phyloP scores from a whole-genome alignment of 2,797 vertebrate genomes.

The Hyperoplus immaculatus region DNA sequence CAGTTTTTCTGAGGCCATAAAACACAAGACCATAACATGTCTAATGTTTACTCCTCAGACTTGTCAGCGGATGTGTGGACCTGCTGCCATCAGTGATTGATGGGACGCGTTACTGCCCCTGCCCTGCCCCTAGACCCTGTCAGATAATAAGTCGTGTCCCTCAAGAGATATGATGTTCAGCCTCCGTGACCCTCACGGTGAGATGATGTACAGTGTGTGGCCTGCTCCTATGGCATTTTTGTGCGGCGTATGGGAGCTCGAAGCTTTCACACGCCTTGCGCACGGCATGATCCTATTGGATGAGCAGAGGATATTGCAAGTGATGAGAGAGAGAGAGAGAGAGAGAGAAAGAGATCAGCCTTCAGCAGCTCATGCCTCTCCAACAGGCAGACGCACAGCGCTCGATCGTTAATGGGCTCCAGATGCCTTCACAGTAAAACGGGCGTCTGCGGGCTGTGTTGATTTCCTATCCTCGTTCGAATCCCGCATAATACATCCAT shows the following conservation, averaged over 20 bases:
- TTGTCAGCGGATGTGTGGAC: slow-evolving; percentile 3
- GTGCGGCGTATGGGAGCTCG: slow-evolving; percentile 38
- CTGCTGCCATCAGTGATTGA: slow-evolving; percentile 53
- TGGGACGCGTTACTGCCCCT: slow-evolving; percentile 23
- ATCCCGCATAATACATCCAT: not conserved
- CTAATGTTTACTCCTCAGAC: not conserved
- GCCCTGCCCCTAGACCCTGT: slow-evolving; percentile 37
- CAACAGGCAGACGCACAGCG: slow-evolving; percentile 40
- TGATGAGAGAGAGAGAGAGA: slow-evolving; percentile 48
- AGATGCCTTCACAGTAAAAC: slow-evolving; percentile 70
- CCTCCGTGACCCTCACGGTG: slow-evolving; percentile 40
- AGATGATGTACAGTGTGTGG: slow-evolving; percentile 37
- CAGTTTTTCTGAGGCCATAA: not conserved
- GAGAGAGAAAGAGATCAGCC: slow-evolving; percentile 36
- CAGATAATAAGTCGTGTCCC: slow-evolving; percentile 32
- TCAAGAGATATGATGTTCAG: slow-evolving; percentile 30
- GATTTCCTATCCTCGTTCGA: slow-evolving; percentile 2
- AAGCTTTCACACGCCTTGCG: slow-evolving; percentile 57
- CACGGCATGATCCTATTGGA: slow-evolving; percentile 74
- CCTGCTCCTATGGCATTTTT: slow-evolving; percentile 34
- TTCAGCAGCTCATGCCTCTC: slow-evolving; percentile 52
- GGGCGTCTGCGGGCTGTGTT: slow-evolving; percentile 28
- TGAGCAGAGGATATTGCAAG: slow-evolving; percentile 48
- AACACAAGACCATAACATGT: not conserved
- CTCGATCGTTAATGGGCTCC: slow-evolving; percentile 62